Evolutionary conservation across 2,888 invertebrate species (phyloP), one percentile per base, ranked within the genome.

Genomic region (Cerceris ruficornis): DNA sequence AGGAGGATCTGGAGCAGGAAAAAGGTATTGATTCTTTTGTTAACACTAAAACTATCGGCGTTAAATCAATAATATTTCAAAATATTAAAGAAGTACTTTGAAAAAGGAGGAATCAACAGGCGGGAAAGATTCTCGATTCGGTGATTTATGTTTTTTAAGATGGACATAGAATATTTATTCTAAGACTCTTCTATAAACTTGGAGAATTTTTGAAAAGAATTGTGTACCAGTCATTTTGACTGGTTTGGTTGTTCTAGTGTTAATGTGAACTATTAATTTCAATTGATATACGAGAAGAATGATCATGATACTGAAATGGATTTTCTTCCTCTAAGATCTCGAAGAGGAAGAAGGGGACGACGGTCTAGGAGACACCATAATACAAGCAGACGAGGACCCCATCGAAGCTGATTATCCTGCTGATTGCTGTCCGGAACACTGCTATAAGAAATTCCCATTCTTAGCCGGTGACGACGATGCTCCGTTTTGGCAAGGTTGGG

Each of bases 401-500:
- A 95, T 97, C 83, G 93, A 94, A 71, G 91, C 93, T 43, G 97
- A 97, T 90, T 96, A 97, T 91, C 98, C 98, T 59, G 96, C 98
- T 50, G 98, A 98, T 91, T 99, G 99, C 93, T 98, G 96, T 92
- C 98, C 98, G 71, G 97, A 97, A 86, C 95, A 95, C 77, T 98
- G 97, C 92, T 98, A 98, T 92, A 95, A 95, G 88, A 95, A 95
- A 92, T 97, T 98, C 93, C 98, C 98, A 74, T 96, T 97, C 92
- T 94, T 98, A 90, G 96, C 97, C 83, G 97, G 98, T 72, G 98
- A 98, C 88, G 97, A 98, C 81, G 98, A 98, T 90, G 97, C 98
- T 62, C 97, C 97, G 9, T 97, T 98, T 93, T 98, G 98, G 96
- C 97, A 97, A 93, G 97, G 97, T 87, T 99, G 98, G 98, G 97